These are phyloP conservation scores for Danio tinwini DNA, from an alignment of 2,797 vertebrate genomes.

Conservation along the genomic window DNA sequence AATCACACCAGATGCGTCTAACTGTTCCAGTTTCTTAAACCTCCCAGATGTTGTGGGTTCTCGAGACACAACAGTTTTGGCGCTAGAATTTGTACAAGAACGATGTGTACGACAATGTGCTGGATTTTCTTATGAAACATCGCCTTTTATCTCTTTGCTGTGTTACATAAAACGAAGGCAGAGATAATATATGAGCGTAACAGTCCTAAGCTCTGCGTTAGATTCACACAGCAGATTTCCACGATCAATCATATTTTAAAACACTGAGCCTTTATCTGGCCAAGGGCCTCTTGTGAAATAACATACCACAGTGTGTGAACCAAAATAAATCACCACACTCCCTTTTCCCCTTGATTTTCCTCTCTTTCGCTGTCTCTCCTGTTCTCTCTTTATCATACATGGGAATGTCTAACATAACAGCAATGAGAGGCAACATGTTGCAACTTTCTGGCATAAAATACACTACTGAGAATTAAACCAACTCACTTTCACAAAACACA, in stretches of 20 bases:
- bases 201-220: constrained; percentile 12
- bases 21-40: constrained; percentile 8
- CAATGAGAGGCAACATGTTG: constrained; percentile 22
- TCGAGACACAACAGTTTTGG: constrained; percentile 30
- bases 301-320: constrained; percentile 52
- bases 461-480: constrained; percentile 19
- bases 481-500: constrained; percentile 16
- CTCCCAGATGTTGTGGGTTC: constrained; percentile 17
- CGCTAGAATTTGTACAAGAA: background rate
- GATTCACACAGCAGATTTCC: constrained; percentile 31
- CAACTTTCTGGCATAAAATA: constrained; percentile 13
- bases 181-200: background rate
- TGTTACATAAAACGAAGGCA: constrained; percentile 11
- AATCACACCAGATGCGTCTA: constrained; percentile 17
- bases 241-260: constrained; percentile 42
- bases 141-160: constrained; percentile 2
- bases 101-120: background rate
- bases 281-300: constrained; percentile 51
- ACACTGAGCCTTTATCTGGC: constrained; percentile 44
- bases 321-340: constrained; percentile 53
- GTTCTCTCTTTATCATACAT: constrained; percentile 17
- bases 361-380: constrained; percentile 9
- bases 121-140: background rate
- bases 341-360: constrained; percentile 15
- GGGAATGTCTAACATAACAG: constrained; percentile 27